These are phyloP conservation scores for Atta cephalotes DNA, from an alignment of 1,140 invertebrate species.

Conservation along the genomic window DNA sequence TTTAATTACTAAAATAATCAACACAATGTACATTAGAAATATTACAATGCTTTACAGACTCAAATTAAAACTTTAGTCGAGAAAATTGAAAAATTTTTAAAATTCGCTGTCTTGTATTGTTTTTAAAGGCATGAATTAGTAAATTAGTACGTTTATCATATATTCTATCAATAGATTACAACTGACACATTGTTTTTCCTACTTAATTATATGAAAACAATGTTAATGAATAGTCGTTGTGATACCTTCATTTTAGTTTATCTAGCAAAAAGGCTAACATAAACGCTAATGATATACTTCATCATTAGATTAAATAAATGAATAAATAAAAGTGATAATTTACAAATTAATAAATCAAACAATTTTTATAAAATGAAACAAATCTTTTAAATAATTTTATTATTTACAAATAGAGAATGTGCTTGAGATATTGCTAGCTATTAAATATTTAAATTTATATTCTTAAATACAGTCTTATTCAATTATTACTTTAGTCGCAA, in stretches of 20 bases:
- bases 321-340: background rate
- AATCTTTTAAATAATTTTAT: background rate
- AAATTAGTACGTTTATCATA: background rate
- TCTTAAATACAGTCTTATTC: background rate
- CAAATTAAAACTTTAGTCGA: slow-evolving; percentile 16
- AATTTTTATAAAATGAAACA: background rate
- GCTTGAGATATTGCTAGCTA: background rate
- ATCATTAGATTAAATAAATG: slow-evolving; percentile 29
- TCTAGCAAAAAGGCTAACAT: background rate
- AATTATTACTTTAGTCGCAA: background rate
- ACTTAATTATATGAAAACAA: slow-evolving; percentile 75
- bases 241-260: slow-evolving; percentile 22
- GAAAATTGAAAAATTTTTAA: slow-evolving; percentile 11
- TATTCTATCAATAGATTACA: slow-evolving; percentile 57
- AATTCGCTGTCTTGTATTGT: background rate
- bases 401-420: background rate
- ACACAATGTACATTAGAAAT: slow-evolving; percentile 9
- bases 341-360: slow-evolving; percentile 8
- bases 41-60: background rate
- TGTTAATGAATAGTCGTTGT: slow-evolving; percentile 66
- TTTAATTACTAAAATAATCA: slow-evolving; percentile 38
- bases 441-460: background rate
- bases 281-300: background rate
- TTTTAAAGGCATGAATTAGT: background rate
- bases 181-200: slow-evolving; percentile 20